These are phyloP conservation scores for Galaxias olidus DNA, from an alignment of 2,797 vertebrate species.

Conservation along the genomic window DNA sequence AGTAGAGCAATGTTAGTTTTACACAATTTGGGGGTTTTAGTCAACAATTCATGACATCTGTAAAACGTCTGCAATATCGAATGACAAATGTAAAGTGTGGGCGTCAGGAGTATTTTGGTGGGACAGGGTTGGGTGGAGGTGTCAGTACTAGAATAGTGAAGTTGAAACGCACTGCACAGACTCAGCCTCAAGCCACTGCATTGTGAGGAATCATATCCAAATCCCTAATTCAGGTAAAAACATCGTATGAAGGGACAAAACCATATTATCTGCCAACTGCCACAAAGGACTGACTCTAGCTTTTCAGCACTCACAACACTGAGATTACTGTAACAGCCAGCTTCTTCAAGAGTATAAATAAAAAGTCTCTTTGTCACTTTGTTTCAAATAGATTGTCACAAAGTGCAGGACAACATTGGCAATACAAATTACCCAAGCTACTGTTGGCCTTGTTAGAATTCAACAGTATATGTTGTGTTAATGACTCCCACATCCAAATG, in stretches of 20 bases:
- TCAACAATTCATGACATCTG: constrained; percentile 61
- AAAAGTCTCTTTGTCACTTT: too few relatives aligned
- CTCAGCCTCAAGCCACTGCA: neutral
- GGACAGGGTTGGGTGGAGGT: neutral
- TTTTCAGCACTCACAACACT: too few relatives aligned
- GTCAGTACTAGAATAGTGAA: constrained; percentile 3
- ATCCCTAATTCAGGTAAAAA: neutral
- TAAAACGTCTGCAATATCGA: constrained; percentile 54
- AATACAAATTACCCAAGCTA: too few relatives aligned
- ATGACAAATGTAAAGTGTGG: constrained; percentile 59
- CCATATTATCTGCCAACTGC: neutral
- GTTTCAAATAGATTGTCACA: too few relatives aligned
- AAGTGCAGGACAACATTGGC: too few relatives aligned
- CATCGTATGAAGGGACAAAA: neutral
- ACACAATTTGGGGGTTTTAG: constrained; percentile 57
- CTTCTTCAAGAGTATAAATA: too few relatives aligned
- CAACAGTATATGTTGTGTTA: too few relatives aligned
- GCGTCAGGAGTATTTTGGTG: constrained; percentile 6
- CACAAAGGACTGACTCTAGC: too few relatives aligned
- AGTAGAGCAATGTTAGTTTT: constrained; percentile 64
- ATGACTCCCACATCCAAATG: too few relatives aligned
- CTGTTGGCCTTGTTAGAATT: too few relatives aligned
- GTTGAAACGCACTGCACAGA: neutral
- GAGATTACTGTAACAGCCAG: too few relatives aligned
- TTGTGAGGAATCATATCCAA: constrained; percentile 9